Evolutionary conservation across 2,888 invertebrate species (phyloP), one percentile per base, ranked within the genome.

Genomic region (Campaea margaritaria): DNA sequence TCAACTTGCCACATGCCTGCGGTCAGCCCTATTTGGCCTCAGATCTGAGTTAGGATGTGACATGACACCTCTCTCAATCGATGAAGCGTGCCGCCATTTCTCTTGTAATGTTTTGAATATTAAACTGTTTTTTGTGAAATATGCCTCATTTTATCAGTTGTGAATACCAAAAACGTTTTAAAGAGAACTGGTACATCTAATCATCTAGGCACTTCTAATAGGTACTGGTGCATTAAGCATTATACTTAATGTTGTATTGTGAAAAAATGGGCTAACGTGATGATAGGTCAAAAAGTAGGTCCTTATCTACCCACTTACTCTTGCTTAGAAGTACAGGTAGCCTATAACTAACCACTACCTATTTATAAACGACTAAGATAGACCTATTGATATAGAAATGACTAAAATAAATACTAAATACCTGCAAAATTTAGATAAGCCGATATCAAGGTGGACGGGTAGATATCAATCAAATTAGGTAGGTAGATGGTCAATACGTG

Each of bases 11-110:
- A 52, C 70, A 73, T 73, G 73, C 72, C 68, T 72, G 76, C 60
- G 55, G 60, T 61, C 60, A 61, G 74, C 80, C 82, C 75, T 85
- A 83, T 83, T 85, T 81, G 81, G 81, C 74, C 70, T 76, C 79
- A 82, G 55, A 56, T 76, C 75, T 79, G 67, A 72, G 76, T 80
- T 76, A 75, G 78, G 78, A 75, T 75, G 72, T 72, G 75, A 79
- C 81, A 82, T 79, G 83, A 83, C 79, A 83, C 81, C 76, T 81
- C 76, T 74, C 72, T 76, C 75, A 75, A 79, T 80, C 77, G 76
- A 74, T 77, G 77, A 76, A 77, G 77, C 80, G 81, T 80, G 83
- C 74, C 67, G 77, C 72, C 76, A 74, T 81, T 76, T 73, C 69
- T 71, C 71, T 65, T 68, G 64, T 69, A 65, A 69, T 72, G 43